Conservation (phyloP, 2,888 invertebrate species). For the Lepidochrysops patricia region DNA sequence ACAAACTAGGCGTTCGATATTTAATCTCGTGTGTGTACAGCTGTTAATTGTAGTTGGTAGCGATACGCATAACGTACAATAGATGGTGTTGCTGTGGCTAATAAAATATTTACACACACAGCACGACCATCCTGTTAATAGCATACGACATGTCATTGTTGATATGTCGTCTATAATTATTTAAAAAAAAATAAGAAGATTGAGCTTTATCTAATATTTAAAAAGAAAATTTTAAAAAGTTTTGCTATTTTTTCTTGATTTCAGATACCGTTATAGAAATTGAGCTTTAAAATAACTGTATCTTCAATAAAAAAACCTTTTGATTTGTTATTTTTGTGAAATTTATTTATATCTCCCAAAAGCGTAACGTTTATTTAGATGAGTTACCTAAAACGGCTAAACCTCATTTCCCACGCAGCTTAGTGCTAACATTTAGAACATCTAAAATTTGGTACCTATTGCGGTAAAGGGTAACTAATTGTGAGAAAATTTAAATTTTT, state of each 20-base stretch:
- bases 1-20: background rate
- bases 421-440: background rate
- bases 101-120: background rate
- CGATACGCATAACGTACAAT: background rate
- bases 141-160: no score
- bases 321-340: background rate
- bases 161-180: no score
- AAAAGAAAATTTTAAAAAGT: no score
- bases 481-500: background rate
- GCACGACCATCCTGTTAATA: no score
- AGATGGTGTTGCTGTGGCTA: background rate
- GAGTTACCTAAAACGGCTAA: background rate
- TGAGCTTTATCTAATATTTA: no score
- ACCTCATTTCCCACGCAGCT: background rate
- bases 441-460: slow-evolving; percentile 3
- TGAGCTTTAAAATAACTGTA: no score
- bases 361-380: background rate
- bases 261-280: no score
- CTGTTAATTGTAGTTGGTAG: background rate
- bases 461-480: background rate
- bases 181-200: no score
- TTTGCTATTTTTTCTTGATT: no score
- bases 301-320: no score
- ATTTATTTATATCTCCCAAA: background rate
- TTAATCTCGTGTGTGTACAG: background rate